phyloP scores from a whole-genome alignment of 2,113 vertebrate species.

The Marcusenius ussheri region DNA sequence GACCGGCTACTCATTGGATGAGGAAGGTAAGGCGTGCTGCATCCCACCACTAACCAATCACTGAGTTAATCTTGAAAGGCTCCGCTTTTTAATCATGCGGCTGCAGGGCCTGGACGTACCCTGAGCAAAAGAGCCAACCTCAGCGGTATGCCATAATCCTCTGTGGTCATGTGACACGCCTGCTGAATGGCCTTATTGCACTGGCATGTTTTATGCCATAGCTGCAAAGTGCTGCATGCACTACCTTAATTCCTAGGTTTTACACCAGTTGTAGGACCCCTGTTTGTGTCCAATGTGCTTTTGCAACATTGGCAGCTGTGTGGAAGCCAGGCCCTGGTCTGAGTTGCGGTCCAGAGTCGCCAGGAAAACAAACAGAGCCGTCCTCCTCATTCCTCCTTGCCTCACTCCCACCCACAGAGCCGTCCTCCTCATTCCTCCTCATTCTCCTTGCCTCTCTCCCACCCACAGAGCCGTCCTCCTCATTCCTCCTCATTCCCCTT shows the following conservation, averaged over 20 bases:
- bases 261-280: neutral
- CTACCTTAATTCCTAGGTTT: neutral
- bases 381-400: neutral
- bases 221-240: neutral
- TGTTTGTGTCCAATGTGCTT: neutral
- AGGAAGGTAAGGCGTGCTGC: conserved; percentile 48
- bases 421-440: neutral
- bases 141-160: neutral
- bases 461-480: neutral
- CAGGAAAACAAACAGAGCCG: neutral
- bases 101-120: neutral
- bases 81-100: neutral
- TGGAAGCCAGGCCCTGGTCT: neutral
- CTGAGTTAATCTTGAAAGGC: conserved; percentile 14
- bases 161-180: neutral
- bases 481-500: neutral
- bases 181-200: neutral
- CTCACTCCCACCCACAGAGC: neutral
- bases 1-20: conserved; percentile 40
- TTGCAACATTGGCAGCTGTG: neutral
- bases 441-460: neutral
- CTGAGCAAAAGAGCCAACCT: neutral
- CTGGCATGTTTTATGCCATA: neutral
- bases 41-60: conserved; percentile 27
- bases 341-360: neutral